Evolutionary conservation across 2,888 invertebrate genomes (phyloP).

Genomic region (Diabrotica balteata): DNA sequence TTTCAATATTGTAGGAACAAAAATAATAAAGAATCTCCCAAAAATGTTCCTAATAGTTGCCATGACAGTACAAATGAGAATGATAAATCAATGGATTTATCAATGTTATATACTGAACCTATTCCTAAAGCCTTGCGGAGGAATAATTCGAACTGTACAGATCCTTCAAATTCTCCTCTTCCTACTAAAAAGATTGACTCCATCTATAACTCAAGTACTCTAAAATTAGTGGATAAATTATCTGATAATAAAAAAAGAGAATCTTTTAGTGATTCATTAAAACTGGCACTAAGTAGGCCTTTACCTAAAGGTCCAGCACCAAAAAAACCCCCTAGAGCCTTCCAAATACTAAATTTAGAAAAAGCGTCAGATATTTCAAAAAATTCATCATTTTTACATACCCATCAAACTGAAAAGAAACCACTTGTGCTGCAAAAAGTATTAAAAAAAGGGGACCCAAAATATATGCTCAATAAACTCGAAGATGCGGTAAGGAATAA

Average conservation of each 20-base stretch:
- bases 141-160: conserved; percentile 37
- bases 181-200: background rate
- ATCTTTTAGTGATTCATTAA: conserved; percentile 66
- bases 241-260: conserved; percentile 20
- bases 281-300: conserved; percentile 71
- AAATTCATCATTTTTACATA: conserved; percentile 45
- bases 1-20: conserved; percentile 51
- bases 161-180: conserved; percentile 4
- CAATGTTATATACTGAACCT: conserved; percentile 53
- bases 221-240: conserved; percentile 44
- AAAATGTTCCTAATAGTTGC: conserved; percentile 22
- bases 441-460: conserved; percentile 60
- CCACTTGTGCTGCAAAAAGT: conserved; percentile 37
- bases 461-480: conserved; percentile 71
- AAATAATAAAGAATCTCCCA: conserved; percentile 40
- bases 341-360: conserved; percentile 56
- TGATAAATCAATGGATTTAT: conserved; percentile 39
- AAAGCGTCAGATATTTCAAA: conserved; percentile 32
- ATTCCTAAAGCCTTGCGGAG: conserved; percentile 53
- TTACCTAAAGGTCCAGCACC: conserved; percentile 76
- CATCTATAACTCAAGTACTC: conserved; percentile 49
- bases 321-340: conserved; percentile 76
- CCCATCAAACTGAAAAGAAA: conserved; percentile 36
- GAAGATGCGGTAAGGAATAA: conserved; percentile 68
- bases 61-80: conserved; percentile 26